A percentile compares a stretch with the other conserved stretches of the same genome.
These are phyloP conservation scores for Lanistes nyassanus DNA, from an alignment of 1,140 invertebrate genomes.

Conservation along the genomic window DNA sequence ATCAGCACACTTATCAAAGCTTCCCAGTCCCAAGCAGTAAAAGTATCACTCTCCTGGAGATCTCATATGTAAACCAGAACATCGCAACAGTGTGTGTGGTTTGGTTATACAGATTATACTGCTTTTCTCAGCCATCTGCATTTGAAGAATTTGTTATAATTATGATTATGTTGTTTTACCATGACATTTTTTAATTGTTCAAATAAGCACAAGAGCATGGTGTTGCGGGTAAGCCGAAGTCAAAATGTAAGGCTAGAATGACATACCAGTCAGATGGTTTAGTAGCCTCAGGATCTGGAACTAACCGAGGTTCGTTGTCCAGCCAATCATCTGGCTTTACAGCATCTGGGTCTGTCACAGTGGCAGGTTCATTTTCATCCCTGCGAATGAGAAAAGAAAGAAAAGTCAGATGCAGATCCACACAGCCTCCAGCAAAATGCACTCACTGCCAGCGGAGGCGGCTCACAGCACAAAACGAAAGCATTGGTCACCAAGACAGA, in stretches of 20 bases:
- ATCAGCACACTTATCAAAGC: no score
- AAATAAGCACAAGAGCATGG: not conserved
- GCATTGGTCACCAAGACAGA: no score
- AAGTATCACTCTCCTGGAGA: no score
- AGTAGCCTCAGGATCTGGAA: slow-evolving; percentile 86
- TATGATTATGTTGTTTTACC: not conserved
- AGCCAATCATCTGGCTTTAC: slow-evolving; percentile 70
- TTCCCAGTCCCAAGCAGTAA: no score
- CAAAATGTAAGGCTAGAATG: not conserved
- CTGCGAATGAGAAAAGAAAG: slow-evolving; percentile 38
- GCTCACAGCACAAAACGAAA: no score
- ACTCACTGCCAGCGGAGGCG: no score
- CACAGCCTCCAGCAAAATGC: no score
- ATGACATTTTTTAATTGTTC: not conserved
- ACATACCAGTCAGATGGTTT: slow-evolving; percentile 91
- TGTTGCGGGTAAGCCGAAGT: not conserved
- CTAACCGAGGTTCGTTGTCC: slow-evolving; percentile 88
- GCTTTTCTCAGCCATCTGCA: no score
- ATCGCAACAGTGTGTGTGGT: no score
- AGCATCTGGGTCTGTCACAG: slow-evolving; percentile 62
- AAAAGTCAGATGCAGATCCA: no score
- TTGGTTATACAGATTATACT: no score
- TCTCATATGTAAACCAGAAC: no score
- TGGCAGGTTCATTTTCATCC: slow-evolving; percentile 66
- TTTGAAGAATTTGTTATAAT: slow-evolving; percentile 3